Conservation (phyloP, 2,888 invertebrate species). For the Acronicta alni region DNA sequence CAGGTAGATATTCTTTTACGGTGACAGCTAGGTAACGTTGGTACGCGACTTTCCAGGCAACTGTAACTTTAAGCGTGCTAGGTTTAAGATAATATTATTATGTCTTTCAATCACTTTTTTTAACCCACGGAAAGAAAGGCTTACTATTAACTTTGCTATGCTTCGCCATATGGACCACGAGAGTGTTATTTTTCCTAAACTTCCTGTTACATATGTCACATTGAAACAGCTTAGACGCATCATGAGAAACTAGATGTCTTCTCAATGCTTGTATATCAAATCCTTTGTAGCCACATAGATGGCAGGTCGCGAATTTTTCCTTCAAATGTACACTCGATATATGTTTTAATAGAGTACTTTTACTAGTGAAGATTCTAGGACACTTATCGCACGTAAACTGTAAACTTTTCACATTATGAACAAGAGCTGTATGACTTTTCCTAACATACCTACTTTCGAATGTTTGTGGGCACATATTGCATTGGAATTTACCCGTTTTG, state of each 20-base stretch:
- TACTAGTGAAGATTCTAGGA: constrained; percentile 26
- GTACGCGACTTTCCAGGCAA: too few species aligned
- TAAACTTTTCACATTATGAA: constrained; percentile 20
- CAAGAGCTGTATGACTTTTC: constrained; percentile 19
- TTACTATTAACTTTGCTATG: constrained; percentile 3
- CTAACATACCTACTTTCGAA: constrained; percentile 25
- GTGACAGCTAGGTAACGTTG: too few species aligned
- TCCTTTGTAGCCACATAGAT: constrained; percentile 44
- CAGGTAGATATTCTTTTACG: too few species aligned
- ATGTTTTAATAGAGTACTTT: constrained; percentile 23
- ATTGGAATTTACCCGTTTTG: constrained; percentile 28
- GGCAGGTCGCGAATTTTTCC: constrained; percentile 48
- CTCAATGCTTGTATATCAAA: constrained; percentile 38
- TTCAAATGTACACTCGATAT: constrained; percentile 37
- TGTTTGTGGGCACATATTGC: constrained; percentile 32
- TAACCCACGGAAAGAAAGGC: constrained; percentile 19
- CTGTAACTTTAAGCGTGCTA: too few species aligned
- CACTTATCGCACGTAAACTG: constrained; percentile 32
- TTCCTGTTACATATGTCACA: constrained; percentile 78
- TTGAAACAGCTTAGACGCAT: constrained; percentile 61
- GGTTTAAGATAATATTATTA: too few species aligned
- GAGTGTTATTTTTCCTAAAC: constrained; percentile 61
- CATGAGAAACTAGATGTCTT: constrained; percentile 42
- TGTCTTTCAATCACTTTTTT: too few species aligned
- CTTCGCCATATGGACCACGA: constrained; percentile 22